Conservation (phyloP, 1,140 invertebrate genomes). For the Cydia pomonella region DNA sequence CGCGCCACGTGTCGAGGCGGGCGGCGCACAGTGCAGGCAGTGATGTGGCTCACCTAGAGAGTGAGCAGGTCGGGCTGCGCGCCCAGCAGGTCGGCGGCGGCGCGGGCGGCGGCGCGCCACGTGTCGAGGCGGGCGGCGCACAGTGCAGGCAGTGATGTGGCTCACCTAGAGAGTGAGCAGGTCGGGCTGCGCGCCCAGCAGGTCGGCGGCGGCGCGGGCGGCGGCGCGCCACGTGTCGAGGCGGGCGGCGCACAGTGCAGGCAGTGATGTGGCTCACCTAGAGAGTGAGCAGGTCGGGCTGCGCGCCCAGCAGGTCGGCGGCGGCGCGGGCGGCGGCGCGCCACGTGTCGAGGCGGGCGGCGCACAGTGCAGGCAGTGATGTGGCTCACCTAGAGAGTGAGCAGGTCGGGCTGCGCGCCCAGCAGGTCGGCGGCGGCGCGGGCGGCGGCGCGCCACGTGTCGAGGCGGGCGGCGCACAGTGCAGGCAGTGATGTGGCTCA, state of each 20-base stretch:
- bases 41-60: not conserved
- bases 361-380: too few relatives aligned
- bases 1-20: conserved; percentile 65
- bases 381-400: conserved; percentile 39
- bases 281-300: conserved; percentile 31
- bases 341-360: too few relatives aligned
- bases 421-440: too few relatives aligned
- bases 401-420: conserved; percentile 48
- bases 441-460: too few relatives aligned
- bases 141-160: conserved; percentile 55
- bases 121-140: conserved; percentile 62
- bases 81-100: conserved; percentile 55
- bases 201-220: too few relatives aligned
- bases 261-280: not conserved
- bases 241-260: too few relatives aligned
- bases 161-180: conserved; percentile 41
- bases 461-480: too few relatives aligned
- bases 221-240: too few relatives aligned
- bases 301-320: too few relatives aligned
- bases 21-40: conserved; percentile 49
- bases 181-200: conserved; percentile 67
- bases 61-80: conserved; percentile 40
- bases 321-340: too few relatives aligned
- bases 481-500: too few relatives aligned
- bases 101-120: conserved; percentile 62